Evolutionary conservation across 2,113 vertebrate species (phyloP).

Genomic region (Sitta europaea): DNA sequence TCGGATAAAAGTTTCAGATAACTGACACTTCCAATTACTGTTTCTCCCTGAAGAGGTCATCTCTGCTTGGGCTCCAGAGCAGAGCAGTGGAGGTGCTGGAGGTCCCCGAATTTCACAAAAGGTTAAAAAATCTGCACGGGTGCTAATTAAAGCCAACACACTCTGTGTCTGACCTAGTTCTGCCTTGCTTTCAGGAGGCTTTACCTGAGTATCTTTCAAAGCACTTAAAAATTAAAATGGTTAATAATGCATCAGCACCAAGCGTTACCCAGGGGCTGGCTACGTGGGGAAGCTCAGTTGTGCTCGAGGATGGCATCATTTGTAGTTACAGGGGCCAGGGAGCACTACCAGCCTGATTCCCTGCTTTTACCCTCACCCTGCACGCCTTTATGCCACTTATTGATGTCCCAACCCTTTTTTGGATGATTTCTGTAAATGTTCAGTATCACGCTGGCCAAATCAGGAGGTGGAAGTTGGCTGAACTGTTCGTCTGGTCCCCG

Average conservation of each 20-base stretch:
- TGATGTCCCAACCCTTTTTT: neutral
- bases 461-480: neutral
- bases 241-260: constrained; percentile 40
- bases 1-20: constrained; percentile 61
- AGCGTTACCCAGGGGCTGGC: neutral
- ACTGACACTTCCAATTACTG: constrained; percentile 68
- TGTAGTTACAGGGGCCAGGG: neutral
- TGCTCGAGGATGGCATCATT: rapidly evolving
- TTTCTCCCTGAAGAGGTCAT: constrained; percentile 64
- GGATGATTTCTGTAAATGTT: neutral
- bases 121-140: constrained; percentile 6
- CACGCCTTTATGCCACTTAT: neutral
- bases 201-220: neutral
- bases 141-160: constrained; percentile 33
- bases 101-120: constrained; percentile 37
- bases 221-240: constrained; percentile 16
- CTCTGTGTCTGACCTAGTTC: constrained; percentile 51
- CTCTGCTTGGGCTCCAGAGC: constrained; percentile 6
- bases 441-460: rapidly evolving
- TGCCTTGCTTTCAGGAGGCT: constrained; percentile 34
- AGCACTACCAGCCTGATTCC: neutral
- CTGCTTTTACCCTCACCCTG: neutral
- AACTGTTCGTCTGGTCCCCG: neutral
- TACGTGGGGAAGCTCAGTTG: neutral
- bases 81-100: neutral